Conservation (phyloP, 2,888 invertebrate species). For the Kryphioiulus occultus region DNA sequence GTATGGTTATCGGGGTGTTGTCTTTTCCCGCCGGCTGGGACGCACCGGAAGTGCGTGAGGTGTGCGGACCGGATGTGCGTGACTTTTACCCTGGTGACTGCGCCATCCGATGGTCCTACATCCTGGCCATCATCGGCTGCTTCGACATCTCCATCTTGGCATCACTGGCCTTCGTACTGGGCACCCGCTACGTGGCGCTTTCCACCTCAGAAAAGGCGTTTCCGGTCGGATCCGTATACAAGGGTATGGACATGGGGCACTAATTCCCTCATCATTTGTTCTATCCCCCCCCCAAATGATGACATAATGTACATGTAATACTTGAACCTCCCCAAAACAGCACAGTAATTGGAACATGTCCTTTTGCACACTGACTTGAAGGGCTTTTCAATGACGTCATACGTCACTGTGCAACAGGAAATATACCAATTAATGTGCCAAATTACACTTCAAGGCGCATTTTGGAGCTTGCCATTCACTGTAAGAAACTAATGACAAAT, state of each 20-base stretch:
- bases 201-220: slow-evolving; percentile 74
- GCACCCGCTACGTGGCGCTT: slow-evolving; percentile 84
- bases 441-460: too few relatives aligned
- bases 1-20: slow-evolving; percentile 85
- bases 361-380: too few relatives aligned
- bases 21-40: slow-evolving; percentile 93
- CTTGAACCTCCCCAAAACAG: too few relatives aligned
- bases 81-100: slow-evolving; percentile 76
- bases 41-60: slow-evolving; percentile 78
- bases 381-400: too few relatives aligned
- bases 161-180: slow-evolving; percentile 90
- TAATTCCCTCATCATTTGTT: too few relatives aligned
- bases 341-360: too few relatives aligned
- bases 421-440: too few relatives aligned
- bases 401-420: too few relatives aligned
- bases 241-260: too few relatives aligned
- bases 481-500: too few relatives aligned
- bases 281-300: too few relatives aligned
- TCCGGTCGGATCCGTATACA: slow-evolving; percentile 70
- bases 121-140: slow-evolving; percentile 88
- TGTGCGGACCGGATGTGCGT: slow-evolving; percentile 76
- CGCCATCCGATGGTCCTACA: slow-evolving; percentile 90
- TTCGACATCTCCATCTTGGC: slow-evolving; percentile 83
- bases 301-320: background rate
- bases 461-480: too few relatives aligned